Percentiles rank a stretch among this genome's conserved stretches.
These are phyloP conservation scores for Zapornia atra DNA, from an alignment of 2,113 vertebrate species.

Conservation along the genomic window DNA sequence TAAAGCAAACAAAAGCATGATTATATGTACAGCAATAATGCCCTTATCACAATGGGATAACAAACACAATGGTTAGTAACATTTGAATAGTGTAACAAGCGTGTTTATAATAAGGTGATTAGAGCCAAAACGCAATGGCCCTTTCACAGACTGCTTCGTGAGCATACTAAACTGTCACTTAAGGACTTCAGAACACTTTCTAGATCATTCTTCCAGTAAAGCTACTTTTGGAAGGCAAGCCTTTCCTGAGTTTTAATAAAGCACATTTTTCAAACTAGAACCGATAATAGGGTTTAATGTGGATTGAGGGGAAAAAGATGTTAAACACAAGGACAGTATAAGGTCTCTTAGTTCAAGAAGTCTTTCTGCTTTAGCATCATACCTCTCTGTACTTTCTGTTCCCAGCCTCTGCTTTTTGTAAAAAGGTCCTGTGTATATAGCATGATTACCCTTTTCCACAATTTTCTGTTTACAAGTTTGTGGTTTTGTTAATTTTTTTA, in stretches of 20 bases:
- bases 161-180: background rate
- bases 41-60: slow-evolving; percentile 34
- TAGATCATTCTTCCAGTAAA: background rate
- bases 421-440: background rate
- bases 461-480: background rate
- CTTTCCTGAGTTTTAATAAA: background rate
- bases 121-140: background rate
- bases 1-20: slow-evolving; percentile 33
- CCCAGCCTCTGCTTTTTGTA: background rate
- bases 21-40: slow-evolving; percentile 22
- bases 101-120: slow-evolving; percentile 17
- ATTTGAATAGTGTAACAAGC: background rate
- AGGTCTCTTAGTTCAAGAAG: background rate
- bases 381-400: background rate
- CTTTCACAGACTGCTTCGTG: background rate
- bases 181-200: background rate
- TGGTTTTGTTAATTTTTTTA: background rate
- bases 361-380: background rate
- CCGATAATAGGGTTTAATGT: background rate
- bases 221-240: background rate
- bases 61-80: slow-evolving; percentile 24
- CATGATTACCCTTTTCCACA: background rate
- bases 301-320: background rate
- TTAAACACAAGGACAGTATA: background rate
- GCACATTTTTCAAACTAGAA: background rate